These are phyloP conservation scores for Pygathrix nemaeus DNA, from an alignment of 2,113 vertebrate species.

Conservation along the genomic window DNA sequence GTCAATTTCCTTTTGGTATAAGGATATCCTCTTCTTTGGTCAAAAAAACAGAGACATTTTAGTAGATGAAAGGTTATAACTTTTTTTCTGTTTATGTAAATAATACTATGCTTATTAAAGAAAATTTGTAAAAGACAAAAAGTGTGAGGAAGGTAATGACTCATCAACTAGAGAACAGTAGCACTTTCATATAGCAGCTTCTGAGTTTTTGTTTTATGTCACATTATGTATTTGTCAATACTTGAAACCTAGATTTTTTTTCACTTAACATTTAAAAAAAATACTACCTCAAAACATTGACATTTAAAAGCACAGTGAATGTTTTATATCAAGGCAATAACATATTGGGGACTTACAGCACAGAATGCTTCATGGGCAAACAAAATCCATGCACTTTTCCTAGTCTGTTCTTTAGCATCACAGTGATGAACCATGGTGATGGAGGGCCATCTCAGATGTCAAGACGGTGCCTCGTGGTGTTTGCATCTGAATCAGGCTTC, in stretches of 20 bases:
- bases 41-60: slow-evolving; percentile 49
- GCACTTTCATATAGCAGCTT: background rate
- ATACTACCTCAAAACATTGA: background rate
- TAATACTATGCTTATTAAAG: slow-evolving; percentile 61
- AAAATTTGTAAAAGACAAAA: slow-evolving; percentile 46
- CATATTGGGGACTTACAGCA: background rate
- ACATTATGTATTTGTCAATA: background rate
- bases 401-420: background rate
- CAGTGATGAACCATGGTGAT: background rate
- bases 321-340: background rate
- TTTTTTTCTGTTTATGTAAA: slow-evolving; percentile 53
- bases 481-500: background rate
- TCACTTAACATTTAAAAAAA: background rate
- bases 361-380: background rate
- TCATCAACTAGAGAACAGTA: slow-evolving; percentile 7
- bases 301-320: slow-evolving; percentile 12
- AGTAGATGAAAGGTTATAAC: slow-evolving; percentile 2
- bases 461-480: background rate
- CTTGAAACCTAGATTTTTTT: background rate
- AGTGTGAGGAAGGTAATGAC: slow-evolving; percentile 44
- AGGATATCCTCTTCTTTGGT: slow-evolving; percentile 66
- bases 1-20: slow-evolving; percentile 59
- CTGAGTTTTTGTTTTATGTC: background rate
- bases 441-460: background rate
- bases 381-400: background rate